Evolutionary conservation across 2,113 vertebrate species (phyloP), one percentile per base, ranked within the genome.

Genomic region (Leptocoma aspasia): DNA sequence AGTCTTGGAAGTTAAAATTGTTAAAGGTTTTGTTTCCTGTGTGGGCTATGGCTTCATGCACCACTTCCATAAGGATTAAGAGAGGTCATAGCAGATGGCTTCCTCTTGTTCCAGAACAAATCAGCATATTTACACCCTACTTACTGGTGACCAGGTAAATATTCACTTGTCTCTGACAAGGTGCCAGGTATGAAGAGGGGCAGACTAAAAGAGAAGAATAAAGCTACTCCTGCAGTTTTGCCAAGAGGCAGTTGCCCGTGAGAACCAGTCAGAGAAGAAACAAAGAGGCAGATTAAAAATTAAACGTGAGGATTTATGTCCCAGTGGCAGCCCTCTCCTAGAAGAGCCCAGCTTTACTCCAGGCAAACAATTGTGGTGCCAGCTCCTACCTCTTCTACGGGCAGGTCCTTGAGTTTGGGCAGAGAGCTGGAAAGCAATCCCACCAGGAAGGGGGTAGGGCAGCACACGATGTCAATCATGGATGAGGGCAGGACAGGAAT

Each of bases 391-490:
- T 99, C 99, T 96, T 99, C 99, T 70, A 99, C 99, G 0, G 99
- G 99, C 81, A 99, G 97, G 59, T 99, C 99, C 98, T 99, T 99
- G 84, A 99, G 98, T 93, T 99, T 99, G 60, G 99, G 99, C 95
- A 99, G 97, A 10, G 99, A 99, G 95, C 98, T 99, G 98, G 99
- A 99, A 78, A 99, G 98, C 97, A 99, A 97, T 65, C 99, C 99
- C 88, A 99, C 99, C 95, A 99, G 98, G 97, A 99, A 99, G 42
- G 99, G 99, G 3, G 99, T 99, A 54, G 99, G 99, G 94, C 99
- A 99, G 98, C 99, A 99, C 92, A 99, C 99, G 1, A 99, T 99
- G 97, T 99, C 99, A 89, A 99, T 98, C 99, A 99, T 99, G 96
- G 99, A 99, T 21, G 99, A 98, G 5, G 99, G 99, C 52, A 99